Evolutionary conservation across 2,113 vertebrate species (phyloP).

Genomic region (Chlamydotis undulata): DNA sequence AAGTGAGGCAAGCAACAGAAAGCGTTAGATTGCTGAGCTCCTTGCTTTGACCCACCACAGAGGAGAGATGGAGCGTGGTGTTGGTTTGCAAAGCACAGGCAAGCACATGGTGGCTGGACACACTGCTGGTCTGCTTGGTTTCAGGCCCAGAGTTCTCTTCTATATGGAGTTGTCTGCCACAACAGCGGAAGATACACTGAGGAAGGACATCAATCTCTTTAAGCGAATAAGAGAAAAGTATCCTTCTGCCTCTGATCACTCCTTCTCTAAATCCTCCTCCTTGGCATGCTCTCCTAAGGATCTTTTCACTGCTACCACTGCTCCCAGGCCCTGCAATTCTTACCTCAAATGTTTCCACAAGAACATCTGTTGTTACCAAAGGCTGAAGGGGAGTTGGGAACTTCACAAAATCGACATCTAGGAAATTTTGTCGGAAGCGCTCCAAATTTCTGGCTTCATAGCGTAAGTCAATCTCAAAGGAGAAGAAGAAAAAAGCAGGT

Average conservation of each 20-base stretch:
- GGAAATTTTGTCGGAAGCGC: slow-evolving; percentile 88
- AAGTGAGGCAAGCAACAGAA: not conserved
- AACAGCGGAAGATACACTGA: not conserved
- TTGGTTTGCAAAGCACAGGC: slow-evolving; percentile 1
- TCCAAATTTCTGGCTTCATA: slow-evolving; percentile 92
- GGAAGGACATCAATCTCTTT: not conserved
- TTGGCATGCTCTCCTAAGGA: not conserved
- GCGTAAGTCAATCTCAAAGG: slow-evolving; percentile 88
- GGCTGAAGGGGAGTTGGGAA: slow-evolving; percentile 91
- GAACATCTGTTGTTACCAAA: slow-evolving; percentile 86
- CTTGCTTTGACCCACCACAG: not conserved
- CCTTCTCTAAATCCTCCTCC: not conserved
- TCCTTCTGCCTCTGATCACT: not conserved
- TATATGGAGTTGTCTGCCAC: not conserved
- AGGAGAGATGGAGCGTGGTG: not conserved
- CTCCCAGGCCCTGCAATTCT: slow-evolving; percentile 6
- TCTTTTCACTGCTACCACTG: not conserved
- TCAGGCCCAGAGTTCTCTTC: not conserved
- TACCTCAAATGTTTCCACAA: slow-evolving; percentile 95
- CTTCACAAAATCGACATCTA: slow-evolving; percentile 83
- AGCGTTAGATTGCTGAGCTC: not conserved
- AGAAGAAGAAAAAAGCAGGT: not conserved
- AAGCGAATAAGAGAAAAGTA: not conserved
- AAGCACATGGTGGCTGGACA: not conserved
- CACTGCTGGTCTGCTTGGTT: not conserved